Percentiles rank a stretch among this genome's conserved stretches.
These are phyloP conservation scores for Hypocryptadius cinnamomeus DNA, from an alignment of 2,113 vertebrate species.

Conservation along the genomic window DNA sequence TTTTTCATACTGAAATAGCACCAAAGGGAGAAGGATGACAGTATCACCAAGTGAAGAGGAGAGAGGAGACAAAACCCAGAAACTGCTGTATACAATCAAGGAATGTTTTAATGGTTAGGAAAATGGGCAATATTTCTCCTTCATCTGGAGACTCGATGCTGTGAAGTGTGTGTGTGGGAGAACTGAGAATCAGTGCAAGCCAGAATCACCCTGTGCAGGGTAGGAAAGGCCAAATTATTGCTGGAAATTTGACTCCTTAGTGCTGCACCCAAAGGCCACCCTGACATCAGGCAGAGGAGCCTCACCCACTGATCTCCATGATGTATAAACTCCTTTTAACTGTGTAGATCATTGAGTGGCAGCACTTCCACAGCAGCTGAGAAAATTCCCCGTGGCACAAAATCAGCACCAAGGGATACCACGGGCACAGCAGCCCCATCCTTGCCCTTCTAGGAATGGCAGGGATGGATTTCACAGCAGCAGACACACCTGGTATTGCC, in stretches of 20 bases:
- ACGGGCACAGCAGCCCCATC: not conserved
- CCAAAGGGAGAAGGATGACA: constrained; percentile 35
- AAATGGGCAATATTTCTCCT: not conserved
- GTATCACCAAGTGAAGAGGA: not conserved
- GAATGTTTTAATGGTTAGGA: not conserved
- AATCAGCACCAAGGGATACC: not conserved
- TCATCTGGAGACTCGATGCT: not conserved
- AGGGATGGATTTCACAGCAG: accelerated
- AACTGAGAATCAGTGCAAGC: not conserved
- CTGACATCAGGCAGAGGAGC: not conserved
- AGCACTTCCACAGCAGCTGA: not conserved
- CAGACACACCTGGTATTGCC: too few species aligned
- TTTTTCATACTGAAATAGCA: constrained; percentile 46
- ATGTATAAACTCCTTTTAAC: not conserved
- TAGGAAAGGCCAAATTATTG: not conserved
- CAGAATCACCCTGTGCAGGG: not conserved
- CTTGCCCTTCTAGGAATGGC: not conserved
- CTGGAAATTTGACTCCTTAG: not conserved
- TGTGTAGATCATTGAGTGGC: not conserved
- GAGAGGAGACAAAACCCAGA: constrained; percentile 29
- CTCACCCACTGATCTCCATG: not conserved
- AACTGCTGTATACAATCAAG: not conserved
- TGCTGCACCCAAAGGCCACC: not conserved
- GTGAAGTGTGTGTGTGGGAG: not conserved
- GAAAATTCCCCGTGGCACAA: accelerated